Evolutionary conservation across 2,888 invertebrate genomes (phyloP).

Genomic region (Aporophyla nigra): DNA sequence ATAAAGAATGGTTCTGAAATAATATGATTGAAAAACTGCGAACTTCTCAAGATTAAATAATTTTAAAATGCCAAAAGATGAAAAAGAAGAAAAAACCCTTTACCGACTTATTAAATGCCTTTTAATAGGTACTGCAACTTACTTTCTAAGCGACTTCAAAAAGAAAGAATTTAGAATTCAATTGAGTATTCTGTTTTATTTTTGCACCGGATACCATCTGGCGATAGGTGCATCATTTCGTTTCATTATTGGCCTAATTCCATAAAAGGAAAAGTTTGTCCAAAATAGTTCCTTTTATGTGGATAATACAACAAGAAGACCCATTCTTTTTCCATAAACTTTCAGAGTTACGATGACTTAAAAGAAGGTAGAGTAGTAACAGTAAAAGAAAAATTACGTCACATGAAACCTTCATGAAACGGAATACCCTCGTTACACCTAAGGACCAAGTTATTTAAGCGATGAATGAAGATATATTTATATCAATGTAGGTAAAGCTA

Average conservation of each 20-base stretch:
- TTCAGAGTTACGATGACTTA: slow-evolving; percentile 7
- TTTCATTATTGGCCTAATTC: neutral
- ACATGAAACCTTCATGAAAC: slow-evolving; percentile 22
- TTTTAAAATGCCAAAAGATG: neutral
- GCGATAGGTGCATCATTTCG: neutral
- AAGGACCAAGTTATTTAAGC: neutral
- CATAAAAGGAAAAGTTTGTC: neutral
- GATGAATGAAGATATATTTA: neutral
- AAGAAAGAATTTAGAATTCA: neutral
- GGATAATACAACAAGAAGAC: neutral
- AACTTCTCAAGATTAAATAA: slow-evolving; percentile 12
- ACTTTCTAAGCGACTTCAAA: neutral
- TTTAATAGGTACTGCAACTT: neutral
- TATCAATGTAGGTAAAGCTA: neutral
- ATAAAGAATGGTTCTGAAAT: slow-evolving; percentile 13
- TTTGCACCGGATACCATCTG: too few species aligned
- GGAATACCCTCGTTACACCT: neutral
- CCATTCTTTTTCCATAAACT: slow-evolving; percentile 14
- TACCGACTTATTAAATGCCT: neutral
- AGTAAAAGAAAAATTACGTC: slow-evolving; percentile 29
- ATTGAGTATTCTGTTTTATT: neutral
- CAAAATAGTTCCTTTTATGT: neutral
- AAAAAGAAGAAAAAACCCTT: neutral
- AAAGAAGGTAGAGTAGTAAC: neutral
- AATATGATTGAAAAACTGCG: slow-evolving; percentile 22